Conservation (phyloP, 2,113 vertebrate genomes). For the Oceanodroma tethys region DNA sequence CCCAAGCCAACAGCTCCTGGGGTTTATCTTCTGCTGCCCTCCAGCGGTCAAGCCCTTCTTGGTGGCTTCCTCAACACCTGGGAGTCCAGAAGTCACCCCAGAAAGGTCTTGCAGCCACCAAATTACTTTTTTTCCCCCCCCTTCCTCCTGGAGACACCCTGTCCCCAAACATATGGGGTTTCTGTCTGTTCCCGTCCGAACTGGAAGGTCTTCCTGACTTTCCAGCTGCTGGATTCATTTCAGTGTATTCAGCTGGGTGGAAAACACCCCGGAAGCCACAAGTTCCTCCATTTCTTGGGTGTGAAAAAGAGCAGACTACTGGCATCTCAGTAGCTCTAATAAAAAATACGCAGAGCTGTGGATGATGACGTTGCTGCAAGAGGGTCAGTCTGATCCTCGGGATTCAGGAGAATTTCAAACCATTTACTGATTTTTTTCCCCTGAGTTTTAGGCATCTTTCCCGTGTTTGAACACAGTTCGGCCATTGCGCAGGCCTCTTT, state of each 20-base stretch:
- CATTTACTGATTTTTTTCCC: neutral
- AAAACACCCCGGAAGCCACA: neutral
- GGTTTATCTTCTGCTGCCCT: neutral
- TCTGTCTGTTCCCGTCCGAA: too few relatives aligned
- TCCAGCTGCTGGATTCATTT: neutral
- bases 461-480: neutral
- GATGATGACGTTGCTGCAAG: too few relatives aligned
- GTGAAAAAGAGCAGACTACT: neutral
- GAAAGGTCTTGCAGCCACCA: neutral
- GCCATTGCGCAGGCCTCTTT: too few relatives aligned
- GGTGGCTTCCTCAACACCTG: neutral
- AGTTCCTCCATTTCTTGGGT: too few relatives aligned
- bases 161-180: neutral
- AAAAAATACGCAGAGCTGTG: accelerated
- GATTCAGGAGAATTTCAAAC: too few relatives aligned
- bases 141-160: too few relatives aligned
- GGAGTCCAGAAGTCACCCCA: neutral
- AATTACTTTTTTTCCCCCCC: accelerated
- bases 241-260: neutral
- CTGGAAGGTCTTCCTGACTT: neutral
- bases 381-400: too few relatives aligned
- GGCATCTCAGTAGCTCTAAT: neutral
- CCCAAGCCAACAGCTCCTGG: too few relatives aligned
- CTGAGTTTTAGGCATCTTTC: neutral
- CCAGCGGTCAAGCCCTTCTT: neutral